phyloP scores from a whole-genome alignment of 2,888 invertebrate genomes.

The Cotesia congregata region DNA sequence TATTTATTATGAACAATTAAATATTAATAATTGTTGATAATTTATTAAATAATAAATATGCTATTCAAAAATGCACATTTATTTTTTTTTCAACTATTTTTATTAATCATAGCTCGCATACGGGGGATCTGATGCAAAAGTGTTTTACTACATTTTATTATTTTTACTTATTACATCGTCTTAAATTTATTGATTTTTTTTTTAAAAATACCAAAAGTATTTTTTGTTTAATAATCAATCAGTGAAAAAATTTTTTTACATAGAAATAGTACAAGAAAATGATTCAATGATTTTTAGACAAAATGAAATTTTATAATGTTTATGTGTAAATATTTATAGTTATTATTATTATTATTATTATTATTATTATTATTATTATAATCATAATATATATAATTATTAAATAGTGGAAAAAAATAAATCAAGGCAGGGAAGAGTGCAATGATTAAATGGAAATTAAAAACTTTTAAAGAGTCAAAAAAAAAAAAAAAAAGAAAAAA shows the following conservation, averaged over 20 bases:
- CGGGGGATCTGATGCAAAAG: slow-evolving; percentile 64
- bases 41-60: slow-evolving; percentile 52
- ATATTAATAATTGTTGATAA: slow-evolving; percentile 53
- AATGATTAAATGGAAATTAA: slow-evolving; percentile 42
- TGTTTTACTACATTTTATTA: slow-evolving; percentile 39
- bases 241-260: slow-evolving; percentile 13
- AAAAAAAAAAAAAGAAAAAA: neutral
- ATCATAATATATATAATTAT: neutral
- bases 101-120: slow-evolving; percentile 49
- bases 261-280: slow-evolving; percentile 13
- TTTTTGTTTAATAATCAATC: slow-evolving; percentile 6
- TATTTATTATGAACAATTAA: slow-evolving; percentile 61
- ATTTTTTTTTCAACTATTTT: slow-evolving; percentile 53
- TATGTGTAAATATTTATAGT: neutral
- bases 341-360: neutral
- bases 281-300: slow-evolving; percentile 21
- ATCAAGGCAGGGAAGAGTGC: slow-evolving; percentile 25
- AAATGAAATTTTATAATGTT: slow-evolving; percentile 15
- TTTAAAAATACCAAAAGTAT: slow-evolving; percentile 19
- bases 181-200: neutral
- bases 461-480: slow-evolving; percentile 26
- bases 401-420: slow-evolving; percentile 15
- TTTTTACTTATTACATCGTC: slow-evolving; percentile 10
- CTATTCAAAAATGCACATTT: slow-evolving; percentile 19
- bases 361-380: neutral